Evolutionary conservation across 1,140 invertebrate species (phyloP).

Genomic region (Hesperophylax magnus): DNA sequence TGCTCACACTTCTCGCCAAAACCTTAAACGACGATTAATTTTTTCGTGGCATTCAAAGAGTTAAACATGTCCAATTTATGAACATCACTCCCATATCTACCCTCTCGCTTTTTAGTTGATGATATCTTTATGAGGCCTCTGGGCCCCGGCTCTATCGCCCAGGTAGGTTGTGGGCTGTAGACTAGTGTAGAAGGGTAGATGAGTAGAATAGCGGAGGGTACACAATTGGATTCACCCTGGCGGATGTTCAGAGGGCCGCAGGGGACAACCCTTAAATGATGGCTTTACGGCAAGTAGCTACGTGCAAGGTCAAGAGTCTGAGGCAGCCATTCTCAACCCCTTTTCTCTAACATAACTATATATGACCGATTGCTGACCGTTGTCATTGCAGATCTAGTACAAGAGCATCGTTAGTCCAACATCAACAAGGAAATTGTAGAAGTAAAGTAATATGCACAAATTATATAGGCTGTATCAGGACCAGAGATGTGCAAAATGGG

Average conservation of each 20-base stretch:
- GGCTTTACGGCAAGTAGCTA: neutral
- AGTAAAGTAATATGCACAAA: no score
- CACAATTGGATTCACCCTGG: conserved; percentile 7
- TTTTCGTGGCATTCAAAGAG: neutral
- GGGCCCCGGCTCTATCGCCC: neutral
- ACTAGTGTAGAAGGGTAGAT: neutral
- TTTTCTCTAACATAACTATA: no score
- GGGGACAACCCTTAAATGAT: neutral
- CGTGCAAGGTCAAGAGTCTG: neutral
- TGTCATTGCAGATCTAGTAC: no score
- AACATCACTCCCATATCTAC: neutral
- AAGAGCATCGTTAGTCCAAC: no score
- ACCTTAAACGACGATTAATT: neutral
- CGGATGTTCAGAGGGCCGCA: neutral
- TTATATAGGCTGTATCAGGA: no score
- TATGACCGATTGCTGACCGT: no score
- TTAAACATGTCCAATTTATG: neutral
- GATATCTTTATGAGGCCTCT: conserved; percentile 10
- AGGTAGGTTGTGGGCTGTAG: no score
- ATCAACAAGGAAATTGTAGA: no score
- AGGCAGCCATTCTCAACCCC: neutral
- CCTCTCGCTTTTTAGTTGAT: neutral
- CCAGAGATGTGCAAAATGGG: no score
- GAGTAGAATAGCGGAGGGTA: neutral
- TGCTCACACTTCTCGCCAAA: no score